Evolutionary conservation across 2,888 invertebrate species (phyloP).

Genomic region (Notodonta dromedarius): DNA sequence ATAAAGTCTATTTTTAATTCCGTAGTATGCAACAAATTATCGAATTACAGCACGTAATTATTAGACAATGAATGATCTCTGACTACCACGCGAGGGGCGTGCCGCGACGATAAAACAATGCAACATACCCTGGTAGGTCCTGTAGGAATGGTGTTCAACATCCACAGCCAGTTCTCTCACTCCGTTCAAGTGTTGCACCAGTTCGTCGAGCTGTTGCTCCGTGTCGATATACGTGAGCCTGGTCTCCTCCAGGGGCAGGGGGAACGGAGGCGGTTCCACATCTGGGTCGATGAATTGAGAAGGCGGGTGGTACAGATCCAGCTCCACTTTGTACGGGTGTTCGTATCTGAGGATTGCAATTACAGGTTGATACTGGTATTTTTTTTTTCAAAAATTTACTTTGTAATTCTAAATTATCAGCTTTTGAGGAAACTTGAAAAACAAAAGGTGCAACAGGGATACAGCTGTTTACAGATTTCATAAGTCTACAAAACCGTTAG

Average conservation of each 20-base stretch:
- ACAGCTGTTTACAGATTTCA: no score
- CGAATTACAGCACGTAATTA: no score
- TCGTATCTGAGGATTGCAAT: slow-evolving; percentile 83
- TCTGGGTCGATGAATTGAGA: slow-evolving; percentile 75
- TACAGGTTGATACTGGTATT: no score
- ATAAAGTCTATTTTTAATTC: no score
- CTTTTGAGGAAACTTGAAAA: no score
- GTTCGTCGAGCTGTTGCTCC: slow-evolving; percentile 84
- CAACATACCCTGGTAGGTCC: slow-evolving; percentile 92
- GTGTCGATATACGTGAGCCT: slow-evolving; percentile 88
- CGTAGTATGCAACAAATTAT: no score
- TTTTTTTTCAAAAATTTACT: no score
- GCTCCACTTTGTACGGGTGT: slow-evolving; percentile 95
- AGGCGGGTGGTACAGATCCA: slow-evolving; percentile 88
- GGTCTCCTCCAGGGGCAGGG: slow-evolving; percentile 84
- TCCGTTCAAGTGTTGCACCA: slow-evolving; percentile 87
- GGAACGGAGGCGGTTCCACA: slow-evolving; percentile 63
- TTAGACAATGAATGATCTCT: neutral
- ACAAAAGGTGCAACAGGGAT: no score
- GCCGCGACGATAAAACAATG: neutral
- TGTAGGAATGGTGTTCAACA: slow-evolving; percentile 96
- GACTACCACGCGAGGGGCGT: no score
- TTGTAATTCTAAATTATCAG: no score
- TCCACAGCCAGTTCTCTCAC: slow-evolving; percentile 94
- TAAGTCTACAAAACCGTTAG: no score